Base-by-base conservation (phyloP, 2,888 invertebrate species). In the Apamea crenata region DNA sequence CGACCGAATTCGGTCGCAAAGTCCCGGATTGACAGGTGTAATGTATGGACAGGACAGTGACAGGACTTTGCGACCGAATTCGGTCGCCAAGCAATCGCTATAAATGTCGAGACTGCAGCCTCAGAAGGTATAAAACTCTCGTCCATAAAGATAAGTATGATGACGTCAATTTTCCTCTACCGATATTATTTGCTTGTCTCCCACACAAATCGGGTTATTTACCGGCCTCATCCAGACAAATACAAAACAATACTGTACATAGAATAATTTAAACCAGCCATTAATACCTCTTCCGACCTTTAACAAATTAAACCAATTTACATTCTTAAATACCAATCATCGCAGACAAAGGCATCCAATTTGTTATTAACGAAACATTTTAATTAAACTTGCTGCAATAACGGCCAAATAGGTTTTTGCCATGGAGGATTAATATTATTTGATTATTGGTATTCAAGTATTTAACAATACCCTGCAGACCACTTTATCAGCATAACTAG, bases 281-380 rank as follows among this genome's bases (percentile, higher is more conserved):
- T 78, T 84, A 80, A 80, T 81, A 71, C 72, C 65, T 70, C 18
- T 78, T 71, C 63, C 74, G 21, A 74, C 78, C 77, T 82, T 74
- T 78, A 87, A 89, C 80, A 89, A 90, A 90, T 90, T 85, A 86
- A 74, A 36, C 74, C 88, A 88, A 90, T 90, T 88, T 81, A 84
- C 80, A 85, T 90, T 86, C 90, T 90, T 85, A 87, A 90, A 84
- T 88, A 83, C 83, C 85, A 88, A 89, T 90, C 87, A 90, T 77
- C 73, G 75, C 70, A 79, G 56, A 85, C 82, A 90, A 90, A 86
- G 83, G 81, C 72, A 80, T 74, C 73, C 81, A 77, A 85, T 90
- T 87, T 81, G 81, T 87, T 90, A 82, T 84, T 82, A 82, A 82
- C 80, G 85, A 79, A 81, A 82, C 77, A 84, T 83, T 90, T 90